Conservation (phyloP, 2,113 vertebrate species). For the Alligator mississippiensis region DNA sequence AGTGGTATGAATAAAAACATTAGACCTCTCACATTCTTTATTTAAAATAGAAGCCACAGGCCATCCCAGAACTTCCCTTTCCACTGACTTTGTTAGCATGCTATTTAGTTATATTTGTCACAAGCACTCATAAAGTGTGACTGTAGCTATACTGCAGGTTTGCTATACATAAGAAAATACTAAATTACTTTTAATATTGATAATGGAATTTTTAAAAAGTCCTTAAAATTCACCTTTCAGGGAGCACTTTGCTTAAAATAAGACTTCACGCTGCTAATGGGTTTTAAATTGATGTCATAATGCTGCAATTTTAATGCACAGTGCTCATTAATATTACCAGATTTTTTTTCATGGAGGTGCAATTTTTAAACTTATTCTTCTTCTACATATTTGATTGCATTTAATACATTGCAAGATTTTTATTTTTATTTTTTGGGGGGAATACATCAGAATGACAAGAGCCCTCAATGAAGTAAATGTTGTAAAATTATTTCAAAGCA, state of each 20-base stretch:
- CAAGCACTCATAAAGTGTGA: conserved; percentile 66
- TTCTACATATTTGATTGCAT: not conserved
- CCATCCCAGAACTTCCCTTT: conserved; percentile 55
- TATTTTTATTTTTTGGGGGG: not conserved
- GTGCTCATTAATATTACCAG: conserved; percentile 68
- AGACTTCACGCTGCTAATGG: conserved; percentile 71
- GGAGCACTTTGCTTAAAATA: conserved; percentile 53
- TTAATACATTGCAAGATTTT: not conserved
- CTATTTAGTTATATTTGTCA: conserved; percentile 48
- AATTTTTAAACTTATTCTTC: conserved; percentile 15
- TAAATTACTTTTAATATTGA: conserved; percentile 71
- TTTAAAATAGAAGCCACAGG: conserved; percentile 62
- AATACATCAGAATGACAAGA: not conserved
- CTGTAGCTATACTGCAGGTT: conserved; percentile 68
- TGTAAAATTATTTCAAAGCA: not conserved
- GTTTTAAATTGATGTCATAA: conserved; percentile 73
- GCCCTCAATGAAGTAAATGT: not conserved
- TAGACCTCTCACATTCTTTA: conserved; percentile 31
- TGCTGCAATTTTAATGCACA: conserved; percentile 71
- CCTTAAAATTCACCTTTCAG: conserved; percentile 71
- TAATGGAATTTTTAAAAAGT: conserved; percentile 21
- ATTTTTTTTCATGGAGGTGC: conserved; percentile 31
- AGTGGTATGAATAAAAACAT: conserved; percentile 20
- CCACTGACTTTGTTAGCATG: conserved; percentile 53
- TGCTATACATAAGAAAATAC: conserved; percentile 53